phyloP scores from a whole-genome alignment of 1,140 invertebrate species.

The Wasmannia auropunctata region DNA sequence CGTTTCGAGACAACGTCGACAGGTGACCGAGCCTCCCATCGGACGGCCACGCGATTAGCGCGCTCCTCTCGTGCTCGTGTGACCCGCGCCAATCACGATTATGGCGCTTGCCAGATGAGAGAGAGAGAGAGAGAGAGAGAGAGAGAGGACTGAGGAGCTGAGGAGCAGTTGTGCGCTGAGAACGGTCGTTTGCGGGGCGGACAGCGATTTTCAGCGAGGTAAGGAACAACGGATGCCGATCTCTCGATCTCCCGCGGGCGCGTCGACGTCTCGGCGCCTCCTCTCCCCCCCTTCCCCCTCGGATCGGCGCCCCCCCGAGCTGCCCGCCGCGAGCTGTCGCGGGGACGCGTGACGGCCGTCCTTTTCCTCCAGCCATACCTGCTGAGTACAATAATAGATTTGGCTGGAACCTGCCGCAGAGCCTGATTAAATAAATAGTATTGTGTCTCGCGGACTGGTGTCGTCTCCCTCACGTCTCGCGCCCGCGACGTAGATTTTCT shows the following conservation, averaged over 20 bases:
- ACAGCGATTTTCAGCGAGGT: conserved; percentile 54
- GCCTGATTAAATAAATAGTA: conserved; percentile 86
- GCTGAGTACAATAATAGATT: conserved; percentile 85
- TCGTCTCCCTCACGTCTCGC: conserved; percentile 38
- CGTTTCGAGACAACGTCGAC: conserved; percentile 18
- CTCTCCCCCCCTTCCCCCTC: no score
- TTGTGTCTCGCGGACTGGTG: conserved; percentile 76
- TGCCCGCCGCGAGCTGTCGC: not conserved
- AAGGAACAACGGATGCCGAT: not conserved
- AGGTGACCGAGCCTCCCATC: conserved; percentile 21
- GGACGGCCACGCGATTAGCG: not conserved
- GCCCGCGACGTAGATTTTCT: conserved; percentile 16
- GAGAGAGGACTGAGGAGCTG: no score
- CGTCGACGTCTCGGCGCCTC: no score
- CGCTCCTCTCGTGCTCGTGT: not conserved
- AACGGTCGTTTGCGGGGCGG: conserved; percentile 27
- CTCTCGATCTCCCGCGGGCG: not conserved
- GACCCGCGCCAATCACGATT: conserved; percentile 57
- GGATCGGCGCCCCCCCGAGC: not conserved
- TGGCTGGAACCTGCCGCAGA: conserved; percentile 85
- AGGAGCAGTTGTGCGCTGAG: conserved; percentile 65
- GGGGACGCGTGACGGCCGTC: conserved; percentile 61
- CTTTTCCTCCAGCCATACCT: conserved; percentile 82
- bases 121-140: conserved; percentile 16
- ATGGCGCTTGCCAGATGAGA: conserved; percentile 67